phyloP scores from a whole-genome alignment of 2,888 invertebrate species.

The Scelioninae gen. 1 region DNA sequence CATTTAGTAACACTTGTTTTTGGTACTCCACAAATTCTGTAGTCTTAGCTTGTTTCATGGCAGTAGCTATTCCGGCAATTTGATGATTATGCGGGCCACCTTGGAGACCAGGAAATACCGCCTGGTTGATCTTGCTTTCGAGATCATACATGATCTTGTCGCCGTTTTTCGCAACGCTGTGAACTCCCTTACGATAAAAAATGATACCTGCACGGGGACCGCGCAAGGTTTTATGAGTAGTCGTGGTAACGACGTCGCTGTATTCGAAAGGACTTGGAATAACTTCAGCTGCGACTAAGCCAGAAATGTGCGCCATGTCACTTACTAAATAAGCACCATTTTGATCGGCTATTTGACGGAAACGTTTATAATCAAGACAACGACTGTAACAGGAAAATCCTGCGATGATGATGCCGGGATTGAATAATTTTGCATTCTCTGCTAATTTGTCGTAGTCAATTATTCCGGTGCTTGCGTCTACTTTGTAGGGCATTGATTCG shows the following conservation, averaged over 20 bases:
- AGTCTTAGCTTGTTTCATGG: constrained; percentile 94
- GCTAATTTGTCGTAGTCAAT: constrained; percentile 96
- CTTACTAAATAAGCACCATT: constrained; percentile 94
- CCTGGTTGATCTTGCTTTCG: constrained; percentile 93
- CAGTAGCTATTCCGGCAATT: constrained; percentile 97
- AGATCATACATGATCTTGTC: constrained; percentile 94
- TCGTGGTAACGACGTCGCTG: constrained; percentile 96
- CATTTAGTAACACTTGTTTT: constrained; percentile 92
- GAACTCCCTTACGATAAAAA: constrained; percentile 95
- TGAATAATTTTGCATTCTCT: constrained; percentile 92
- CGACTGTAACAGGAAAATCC: constrained; percentile 97
- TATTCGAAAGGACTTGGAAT: constrained; percentile 96
- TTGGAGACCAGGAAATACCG: constrained; percentile 97
- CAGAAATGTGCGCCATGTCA: constrained; percentile 98
- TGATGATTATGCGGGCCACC: constrained; percentile 99
- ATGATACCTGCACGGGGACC: constrained; percentile 95
- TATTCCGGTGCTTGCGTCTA: constrained; percentile 91
- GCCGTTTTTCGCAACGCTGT: constrained; percentile 91
- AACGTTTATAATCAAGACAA: constrained; percentile 95
- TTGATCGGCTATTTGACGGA: constrained; percentile 92
- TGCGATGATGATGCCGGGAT: constrained; percentile 96
- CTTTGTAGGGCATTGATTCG: constrained; percentile 99
- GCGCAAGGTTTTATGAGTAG: constrained; percentile 96
- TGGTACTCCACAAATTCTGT: constrained; percentile 94
- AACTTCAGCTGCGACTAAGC: constrained; percentile 94